phyloP scores from a whole-genome alignment of 2,113 vertebrate species.

The Nematolebias whitei region DNA sequence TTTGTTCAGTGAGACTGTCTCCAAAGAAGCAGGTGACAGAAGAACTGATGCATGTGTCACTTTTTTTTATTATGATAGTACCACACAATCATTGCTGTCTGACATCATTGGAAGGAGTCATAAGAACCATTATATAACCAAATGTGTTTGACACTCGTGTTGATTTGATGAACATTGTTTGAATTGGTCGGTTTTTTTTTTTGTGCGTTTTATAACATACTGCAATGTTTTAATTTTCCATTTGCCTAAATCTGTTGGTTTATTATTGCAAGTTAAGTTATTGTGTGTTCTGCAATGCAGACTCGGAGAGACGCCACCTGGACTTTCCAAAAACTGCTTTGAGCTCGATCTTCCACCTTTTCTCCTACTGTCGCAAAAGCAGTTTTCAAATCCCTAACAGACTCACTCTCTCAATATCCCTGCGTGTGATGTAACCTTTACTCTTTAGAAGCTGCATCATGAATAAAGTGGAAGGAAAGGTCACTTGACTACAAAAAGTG shows the following conservation, averaged over 20 bases:
- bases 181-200: slow-evolving; percentile 9
- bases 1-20: slow-evolving; percentile 20
- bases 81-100: slow-evolving; percentile 34
- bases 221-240: slow-evolving; percentile 41
- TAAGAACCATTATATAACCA: slow-evolving; percentile 15
- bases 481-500: slow-evolving; percentile 5
- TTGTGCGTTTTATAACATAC: slow-evolving; percentile 36
- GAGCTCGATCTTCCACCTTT: slow-evolving; percentile 50
- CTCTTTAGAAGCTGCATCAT: slow-evolving; percentile 67
- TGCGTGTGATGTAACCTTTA: slow-evolving; percentile 69
- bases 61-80: slow-evolving; percentile 55
- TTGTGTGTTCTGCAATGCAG: slow-evolving; percentile 60
- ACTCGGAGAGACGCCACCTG: slow-evolving; percentile 54
- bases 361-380: slow-evolving; percentile 51
- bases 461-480: slow-evolving; percentile 73
- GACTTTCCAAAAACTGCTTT: slow-evolving; percentile 72
- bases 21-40: slow-evolving; percentile 9
- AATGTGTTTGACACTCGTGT: slow-evolving; percentile 15
- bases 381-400: slow-evolving; percentile 55
- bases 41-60: slow-evolving; percentile 57
- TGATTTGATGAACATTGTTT: slow-evolving; percentile 14
- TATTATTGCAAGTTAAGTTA: slow-evolving; percentile 79
- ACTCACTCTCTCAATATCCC: slow-evolving; percentile 56
- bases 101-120: slow-evolving; percentile 10
- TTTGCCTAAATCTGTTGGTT: slow-evolving; percentile 42